phyloP scores from a whole-genome alignment of 1,140 invertebrate genomes.

The Aphelenchoides avenae region DNA sequence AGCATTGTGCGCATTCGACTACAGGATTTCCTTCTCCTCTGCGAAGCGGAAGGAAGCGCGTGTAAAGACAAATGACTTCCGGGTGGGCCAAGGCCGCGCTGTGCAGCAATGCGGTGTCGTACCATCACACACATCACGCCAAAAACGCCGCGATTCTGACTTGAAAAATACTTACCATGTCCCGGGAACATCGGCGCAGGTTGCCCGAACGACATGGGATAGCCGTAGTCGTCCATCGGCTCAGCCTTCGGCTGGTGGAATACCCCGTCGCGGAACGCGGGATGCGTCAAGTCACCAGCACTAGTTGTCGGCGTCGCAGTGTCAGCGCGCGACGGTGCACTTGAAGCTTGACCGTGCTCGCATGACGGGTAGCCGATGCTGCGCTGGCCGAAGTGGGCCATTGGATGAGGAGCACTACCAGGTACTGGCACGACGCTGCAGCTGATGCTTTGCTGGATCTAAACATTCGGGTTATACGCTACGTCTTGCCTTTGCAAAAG shows the following conservation, averaged over 20 bases:
- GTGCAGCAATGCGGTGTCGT: too few relatives aligned
- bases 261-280: not conserved
- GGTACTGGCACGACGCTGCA: slow-evolving; percentile 39
- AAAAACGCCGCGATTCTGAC: too few relatives aligned
- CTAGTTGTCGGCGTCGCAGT: not conserved
- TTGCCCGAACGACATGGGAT: slow-evolving; percentile 37
- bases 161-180: too few relatives aligned
- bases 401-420: not conserved
- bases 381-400: too few relatives aligned
- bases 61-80: too few relatives aligned
- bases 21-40: too few relatives aligned
- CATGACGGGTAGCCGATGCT: too few relatives aligned
- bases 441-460: slow-evolving; percentile 48
- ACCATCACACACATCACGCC: too few relatives aligned
- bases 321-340: not conserved
- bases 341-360: slow-evolving; percentile 1
- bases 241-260: slow-evolving; percentile 43
- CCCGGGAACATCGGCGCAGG: slow-evolving; percentile 27
- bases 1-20: too few relatives aligned
- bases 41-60: too few relatives aligned
- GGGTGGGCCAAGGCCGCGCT: too few relatives aligned
- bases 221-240: slow-evolving; percentile 46
- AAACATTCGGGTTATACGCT: slow-evolving; percentile 8
- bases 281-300: not conserved
- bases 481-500: not conserved